Percentiles rank a stretch among this genome's conserved stretches.
These are phyloP conservation scores for Limonius californicus DNA, from an alignment of 1,140 invertebrate species.

Conservation along the genomic window DNA sequence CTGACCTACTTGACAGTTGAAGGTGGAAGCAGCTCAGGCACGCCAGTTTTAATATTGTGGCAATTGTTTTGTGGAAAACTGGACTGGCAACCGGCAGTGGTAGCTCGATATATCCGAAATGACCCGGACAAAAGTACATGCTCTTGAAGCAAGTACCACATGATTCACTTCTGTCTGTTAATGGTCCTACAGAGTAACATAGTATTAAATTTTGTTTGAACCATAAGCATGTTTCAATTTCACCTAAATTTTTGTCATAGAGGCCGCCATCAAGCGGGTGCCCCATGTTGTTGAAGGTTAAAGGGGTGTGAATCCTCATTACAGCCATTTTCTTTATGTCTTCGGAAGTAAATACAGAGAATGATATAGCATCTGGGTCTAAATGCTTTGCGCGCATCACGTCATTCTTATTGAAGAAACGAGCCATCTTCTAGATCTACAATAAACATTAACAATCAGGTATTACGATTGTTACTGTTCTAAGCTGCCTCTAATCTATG, in stretches of 20 bases:
- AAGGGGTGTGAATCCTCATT: constrained; percentile 74
- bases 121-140: constrained; percentile 77
- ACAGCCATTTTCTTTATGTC: constrained; percentile 88
- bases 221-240: no score
- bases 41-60: constrained; percentile 60
- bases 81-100: constrained; percentile 90
- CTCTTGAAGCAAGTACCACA: constrained; percentile 80
- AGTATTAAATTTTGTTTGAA: no score
- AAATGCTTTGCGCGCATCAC: constrained; percentile 31
- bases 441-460: no score
- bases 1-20: constrained; percentile 65
- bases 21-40: constrained; percentile 70
- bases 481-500: no score
- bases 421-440: constrained; percentile 2
- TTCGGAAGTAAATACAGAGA: constrained; percentile 70
- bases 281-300: constrained; percentile 81
- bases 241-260: constrained; percentile 79
- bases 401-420: not conserved
- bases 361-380: constrained; percentile 55
- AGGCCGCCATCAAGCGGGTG: constrained; percentile 79
- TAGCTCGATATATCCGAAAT: constrained; percentile 94
- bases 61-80: constrained; percentile 75
- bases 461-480: no score
- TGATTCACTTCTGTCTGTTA: constrained; percentile 58
- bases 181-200: constrained; percentile 52